Base-by-base conservation (phyloP, 1,140 invertebrate genomes). In the Drosophila quadrilineata region DNA sequence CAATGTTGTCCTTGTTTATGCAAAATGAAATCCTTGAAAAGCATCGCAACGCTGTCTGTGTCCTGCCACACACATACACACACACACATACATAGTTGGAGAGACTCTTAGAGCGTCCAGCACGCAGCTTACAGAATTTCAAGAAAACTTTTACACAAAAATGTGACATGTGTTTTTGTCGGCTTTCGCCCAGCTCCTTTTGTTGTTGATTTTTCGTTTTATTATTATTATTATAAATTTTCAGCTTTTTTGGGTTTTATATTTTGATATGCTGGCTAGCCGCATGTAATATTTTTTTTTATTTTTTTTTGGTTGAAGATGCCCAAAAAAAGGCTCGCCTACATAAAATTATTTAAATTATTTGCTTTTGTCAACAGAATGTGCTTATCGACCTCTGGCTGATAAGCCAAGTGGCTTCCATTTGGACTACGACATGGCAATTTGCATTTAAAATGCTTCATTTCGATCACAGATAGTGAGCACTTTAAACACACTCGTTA, bases 121-220 rank as follows among this genome's bases (percentile, higher is more conserved):
- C 54, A 49, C 64, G 52, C 72, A 66, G 77, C 62, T 84, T 84
- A 71, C 59, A 77, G 49, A 74, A 45, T 85, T 77, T 77, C 60
- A 72, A 82, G 75, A 75, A 70, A 75, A 67, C 17, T 77, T 77
- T 69, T 73, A 70, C 59, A 84, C 69, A 82, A 66, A 82, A 73
- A 71, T 85, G 65, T 82, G 79, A 77, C 77, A 84, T 85, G 77
- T 84, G 77, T 77, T 84, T 63, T 67, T 75, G 79, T 71, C 79
- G 59, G 64, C 54, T 79, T 68, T 52, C 10, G 26, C 19, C 49
- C 57, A 40, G 36, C 41, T 31, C 38, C 48, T 54, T 59, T 45
- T 62, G 50, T 63, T 73, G 46, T 46, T 64, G 50, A 41, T 21
- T 46, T 45, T 31, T 54, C n/a, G n/a, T 46, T 12, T n/a, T 48